Percentiles rank a stretch among this genome's conserved stretches.
These are phyloP conservation scores for Megaceryle alcyon DNA, from an alignment of 2,797 vertebrate genomes.

Conservation along the genomic window DNA sequence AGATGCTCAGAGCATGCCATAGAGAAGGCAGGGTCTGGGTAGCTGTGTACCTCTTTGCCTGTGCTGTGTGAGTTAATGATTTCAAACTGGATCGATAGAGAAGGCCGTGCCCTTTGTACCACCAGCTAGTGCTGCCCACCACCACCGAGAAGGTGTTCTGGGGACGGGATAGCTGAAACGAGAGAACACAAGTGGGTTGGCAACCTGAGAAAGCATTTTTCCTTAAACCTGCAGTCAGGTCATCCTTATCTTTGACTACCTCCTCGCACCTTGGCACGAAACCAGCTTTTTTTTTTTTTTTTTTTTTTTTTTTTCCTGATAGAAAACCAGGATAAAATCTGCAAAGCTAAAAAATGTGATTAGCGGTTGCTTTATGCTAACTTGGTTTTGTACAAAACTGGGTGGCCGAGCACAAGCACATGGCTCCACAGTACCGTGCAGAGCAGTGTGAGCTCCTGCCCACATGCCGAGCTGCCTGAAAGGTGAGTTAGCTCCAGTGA, in stretches of 20 bases:
- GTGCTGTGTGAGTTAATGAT: neutral
- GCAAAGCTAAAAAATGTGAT: neutral
- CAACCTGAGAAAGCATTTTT: neutral
- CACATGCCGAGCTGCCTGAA: neutral
- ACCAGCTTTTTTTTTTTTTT: fast-evolving
- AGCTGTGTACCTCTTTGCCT: neutral
- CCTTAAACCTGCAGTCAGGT: neutral
- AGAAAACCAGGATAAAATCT: neutral
- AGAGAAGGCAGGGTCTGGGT: neutral
- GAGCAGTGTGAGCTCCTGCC: fast-evolving
- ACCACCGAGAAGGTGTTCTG: neutral
- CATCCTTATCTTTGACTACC: neutral
- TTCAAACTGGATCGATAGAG: neutral
- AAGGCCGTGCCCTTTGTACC: constrained; percentile 1
- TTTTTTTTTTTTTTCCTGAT: fast-evolving
- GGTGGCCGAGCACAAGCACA: neutral
- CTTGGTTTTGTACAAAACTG: neutral
- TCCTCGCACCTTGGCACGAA: neutral
- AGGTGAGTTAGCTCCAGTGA: neutral
- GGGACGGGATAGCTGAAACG: neutral
- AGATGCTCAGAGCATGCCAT: fast-evolving
- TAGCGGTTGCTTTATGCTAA: neutral
- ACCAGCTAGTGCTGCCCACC: neutral
- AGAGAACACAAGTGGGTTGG: neutral
- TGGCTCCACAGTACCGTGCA: neutral